Percentiles rank a stretch among this genome's conserved stretches.
Conservation (phyloP, 2,113 vertebrate genomes). For the Macaca nemestrina region DNA sequence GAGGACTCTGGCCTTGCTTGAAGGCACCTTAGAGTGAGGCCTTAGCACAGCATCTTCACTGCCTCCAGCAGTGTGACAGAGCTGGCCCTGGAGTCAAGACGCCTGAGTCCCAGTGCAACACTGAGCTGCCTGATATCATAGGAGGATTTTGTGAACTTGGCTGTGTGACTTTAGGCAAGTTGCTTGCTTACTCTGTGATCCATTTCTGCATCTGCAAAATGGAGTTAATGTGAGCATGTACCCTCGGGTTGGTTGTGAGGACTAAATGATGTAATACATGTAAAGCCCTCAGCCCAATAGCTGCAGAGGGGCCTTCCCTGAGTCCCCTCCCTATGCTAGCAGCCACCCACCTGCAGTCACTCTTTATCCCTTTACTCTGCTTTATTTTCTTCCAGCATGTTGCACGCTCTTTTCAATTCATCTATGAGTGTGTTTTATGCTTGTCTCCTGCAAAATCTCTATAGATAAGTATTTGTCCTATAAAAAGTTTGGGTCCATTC, state of each 20-base stretch:
- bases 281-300: accelerated
- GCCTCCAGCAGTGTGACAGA: background rate
- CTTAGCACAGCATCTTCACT: background rate
- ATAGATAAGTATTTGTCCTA: background rate
- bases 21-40: background rate
- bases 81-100: background rate
- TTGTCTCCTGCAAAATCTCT: background rate
- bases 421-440: accelerated
- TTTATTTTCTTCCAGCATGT: background rate
- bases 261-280: accelerated
- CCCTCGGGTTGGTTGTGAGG: background rate
- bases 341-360: accelerated
- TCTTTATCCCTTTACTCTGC: background rate
- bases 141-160: background rate
- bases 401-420: accelerated
- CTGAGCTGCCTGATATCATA: background rate
- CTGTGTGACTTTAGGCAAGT: background rate
- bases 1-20: background rate
- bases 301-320: background rate
- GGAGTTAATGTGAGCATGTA: accelerated
- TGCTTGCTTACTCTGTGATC: background rate
- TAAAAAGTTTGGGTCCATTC: background rate
- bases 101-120: background rate
- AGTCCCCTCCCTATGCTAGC: too few relatives aligned
- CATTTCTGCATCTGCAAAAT: too few relatives aligned